A percentile compares a stretch with the other conserved stretches of the same genome.
Conservation (phyloP, 2,113 vertebrate genomes). For the Proterorhinus semilunaris region DNA sequence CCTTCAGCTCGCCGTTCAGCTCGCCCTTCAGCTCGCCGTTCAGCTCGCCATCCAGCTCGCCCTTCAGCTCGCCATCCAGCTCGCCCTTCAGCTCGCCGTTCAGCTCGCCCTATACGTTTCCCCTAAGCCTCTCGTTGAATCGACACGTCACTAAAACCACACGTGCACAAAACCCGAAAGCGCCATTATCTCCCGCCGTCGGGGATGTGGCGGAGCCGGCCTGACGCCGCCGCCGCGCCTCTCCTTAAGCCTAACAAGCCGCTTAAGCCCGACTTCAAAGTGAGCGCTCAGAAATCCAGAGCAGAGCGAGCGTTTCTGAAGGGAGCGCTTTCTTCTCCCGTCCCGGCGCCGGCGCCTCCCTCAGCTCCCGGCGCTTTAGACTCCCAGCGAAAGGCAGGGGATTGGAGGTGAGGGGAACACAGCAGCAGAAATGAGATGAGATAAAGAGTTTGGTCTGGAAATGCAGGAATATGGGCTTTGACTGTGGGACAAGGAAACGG, state of each 20-base stretch:
- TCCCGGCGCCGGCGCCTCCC: background rate
- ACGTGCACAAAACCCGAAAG: no score
- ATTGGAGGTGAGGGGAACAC: background rate
- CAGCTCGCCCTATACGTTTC: background rate
- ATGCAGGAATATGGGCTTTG: no score
- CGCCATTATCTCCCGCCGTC: background rate
- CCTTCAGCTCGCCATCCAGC: background rate
- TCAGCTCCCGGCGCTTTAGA: conserved; percentile 3
- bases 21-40: background rate
- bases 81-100: no score
- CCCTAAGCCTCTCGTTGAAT: background rate
- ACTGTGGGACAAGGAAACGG: no score
- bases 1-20: no score
- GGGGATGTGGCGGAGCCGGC: background rate
- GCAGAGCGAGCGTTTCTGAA: conserved; percentile 32
- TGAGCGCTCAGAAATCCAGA: conserved; percentile 36
- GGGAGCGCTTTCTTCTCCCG: conserved; percentile 9
- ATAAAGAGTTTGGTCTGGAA: background rate
- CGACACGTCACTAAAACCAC: background rate
- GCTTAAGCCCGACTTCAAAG: conserved; percentile 56
- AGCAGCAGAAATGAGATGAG: background rate
- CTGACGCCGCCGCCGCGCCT: conserved; percentile 20
- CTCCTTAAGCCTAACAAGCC: conserved; percentile 51
- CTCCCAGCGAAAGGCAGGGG: background rate
- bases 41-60: background rate